A percentile compares a stretch with the other conserved stretches of the same genome.
Conservation (phyloP, 2,797 vertebrate species). For the Antennarius maculatus region DNA sequence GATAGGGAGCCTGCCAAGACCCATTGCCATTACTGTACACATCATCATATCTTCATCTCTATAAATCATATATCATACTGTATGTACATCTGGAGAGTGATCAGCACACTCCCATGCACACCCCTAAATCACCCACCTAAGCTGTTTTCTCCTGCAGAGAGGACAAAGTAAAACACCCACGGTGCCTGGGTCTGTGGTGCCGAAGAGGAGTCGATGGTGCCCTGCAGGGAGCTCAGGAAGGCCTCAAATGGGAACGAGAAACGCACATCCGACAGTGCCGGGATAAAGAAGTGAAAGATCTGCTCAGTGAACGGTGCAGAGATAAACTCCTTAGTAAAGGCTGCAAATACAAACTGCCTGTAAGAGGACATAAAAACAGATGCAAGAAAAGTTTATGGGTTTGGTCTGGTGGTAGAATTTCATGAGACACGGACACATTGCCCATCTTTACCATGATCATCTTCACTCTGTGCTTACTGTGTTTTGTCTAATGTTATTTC, state of each 20-base stretch:
- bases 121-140: constrained; percentile 80
- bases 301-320: constrained; percentile 95
- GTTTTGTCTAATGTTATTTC: background rate
- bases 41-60: constrained; percentile 9
- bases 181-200: constrained; percentile 82
- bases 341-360: constrained; percentile 93
- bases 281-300: constrained; percentile 94
- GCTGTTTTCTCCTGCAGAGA: constrained; percentile 90
- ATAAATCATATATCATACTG: constrained; percentile 16
- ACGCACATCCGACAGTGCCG: constrained; percentile 89
- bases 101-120: background rate
- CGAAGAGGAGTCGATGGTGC: constrained; percentile 72
- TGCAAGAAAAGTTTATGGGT: background rate
- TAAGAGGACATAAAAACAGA: constrained; percentile 39
- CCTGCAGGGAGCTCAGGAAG: constrained; percentile 90
- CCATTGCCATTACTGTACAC: constrained; percentile 24
- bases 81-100: background rate
- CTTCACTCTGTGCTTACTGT: background rate
- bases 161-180: constrained; percentile 96
- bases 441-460: too few species aligned
- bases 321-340: constrained; percentile 95
- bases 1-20: constrained; percentile 84
- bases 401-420: too few species aligned
- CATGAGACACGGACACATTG: too few species aligned
- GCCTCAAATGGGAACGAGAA: constrained; percentile 90